phyloP scores from a whole-genome alignment of 2,797 vertebrate species.

The Pteronotus mesoamericanus region DNA sequence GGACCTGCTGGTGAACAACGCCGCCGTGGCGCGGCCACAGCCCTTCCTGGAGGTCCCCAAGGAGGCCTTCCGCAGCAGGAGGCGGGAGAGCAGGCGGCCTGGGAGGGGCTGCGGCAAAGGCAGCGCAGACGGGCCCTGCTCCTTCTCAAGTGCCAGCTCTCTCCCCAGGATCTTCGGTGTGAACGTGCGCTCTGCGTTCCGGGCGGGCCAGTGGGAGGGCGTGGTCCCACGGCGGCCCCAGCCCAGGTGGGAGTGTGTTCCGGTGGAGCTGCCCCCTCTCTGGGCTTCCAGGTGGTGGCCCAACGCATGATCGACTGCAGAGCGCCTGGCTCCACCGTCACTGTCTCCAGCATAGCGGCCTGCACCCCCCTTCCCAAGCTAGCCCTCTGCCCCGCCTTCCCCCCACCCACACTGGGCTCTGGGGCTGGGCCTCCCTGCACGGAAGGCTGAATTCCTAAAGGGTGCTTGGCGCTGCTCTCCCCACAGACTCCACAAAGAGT shows the following conservation, averaged over 20 bases:
- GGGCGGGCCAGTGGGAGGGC: conserved; percentile 82
- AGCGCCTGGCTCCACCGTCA: conserved; percentile 89
- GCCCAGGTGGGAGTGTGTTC: fast-evolving
- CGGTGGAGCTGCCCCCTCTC: background rate
- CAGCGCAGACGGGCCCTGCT: fast-evolving
- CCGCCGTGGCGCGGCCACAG: conserved; percentile 81
- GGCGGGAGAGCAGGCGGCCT: fast-evolving
- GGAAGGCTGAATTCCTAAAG: background rate
- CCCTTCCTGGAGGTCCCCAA: conserved; percentile 89
- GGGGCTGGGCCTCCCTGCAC: background rate
- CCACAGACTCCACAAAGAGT: conserved; percentile 90
- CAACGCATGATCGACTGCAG: conserved; percentile 87
- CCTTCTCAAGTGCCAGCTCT: background rate
- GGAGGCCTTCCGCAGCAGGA: conserved; percentile 86
- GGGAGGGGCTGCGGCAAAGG: background rate
- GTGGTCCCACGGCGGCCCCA: fast-evolving
- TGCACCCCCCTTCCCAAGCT: conserved; percentile 84
- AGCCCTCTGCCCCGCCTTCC: fast-evolving
- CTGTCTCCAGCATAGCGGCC: conserved; percentile 92
- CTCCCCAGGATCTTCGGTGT: conserved; percentile 85
- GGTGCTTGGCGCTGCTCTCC: background rate
- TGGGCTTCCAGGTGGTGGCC: conserved; percentile 85
- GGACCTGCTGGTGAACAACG: conserved; percentile 94
- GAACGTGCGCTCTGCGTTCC: conserved; percentile 90
- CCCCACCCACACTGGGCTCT: no score